Base-by-base conservation (phyloP, 2,797 vertebrate species). In the Potorous gilbertii region DNA sequence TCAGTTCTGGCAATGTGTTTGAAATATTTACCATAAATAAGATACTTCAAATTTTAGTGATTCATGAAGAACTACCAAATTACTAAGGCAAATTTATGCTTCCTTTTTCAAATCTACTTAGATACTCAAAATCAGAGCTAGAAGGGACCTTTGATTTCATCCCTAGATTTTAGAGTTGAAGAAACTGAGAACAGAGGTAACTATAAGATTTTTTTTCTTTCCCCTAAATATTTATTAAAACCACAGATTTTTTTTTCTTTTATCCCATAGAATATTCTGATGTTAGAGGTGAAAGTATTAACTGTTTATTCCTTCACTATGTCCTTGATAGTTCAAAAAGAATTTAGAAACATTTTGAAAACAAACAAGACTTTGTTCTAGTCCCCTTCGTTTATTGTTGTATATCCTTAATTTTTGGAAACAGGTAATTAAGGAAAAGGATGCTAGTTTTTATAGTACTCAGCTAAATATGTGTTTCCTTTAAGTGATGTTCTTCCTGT, bases 341-440 rank as follows among this genome's bases (percentile, higher is more conserved):
- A 74, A n/a, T n/a, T 40, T 74, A 74, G 62, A 40, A 40, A 18
- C 14, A 74, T 74, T 62, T 74, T 74, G 62, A n/a, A 74, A 74
- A 40, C 62, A 74, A 74, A 40, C 2, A 16, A 13, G 34, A 74
- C 34, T 74, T 74, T 74, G 62, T 40, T 74, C 16, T 74, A 21
- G 62, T 18, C 34, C 34, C 40, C 62, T 74, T 74, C 62, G 34
- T n/a, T 66, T 66, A 18, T 66, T 66, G 62, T 66, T 66, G 14
- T 66, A 66, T n/a, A 16, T 96, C 94, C 96, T 93, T 91, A 93
- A 90, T 0, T 90, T 57, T 94, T 93, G 66, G 96, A 90, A 90
- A 94, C 66, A 91, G 91, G 57, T 93, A 94, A 94, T 94, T 90
- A 93, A 92, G 96, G 95, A 97, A 97, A 95, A 95, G 94, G 94